These are phyloP conservation scores for Dexiosoma caninum DNA, from an alignment of 2,888 invertebrate genomes.

Conservation along the genomic window DNA sequence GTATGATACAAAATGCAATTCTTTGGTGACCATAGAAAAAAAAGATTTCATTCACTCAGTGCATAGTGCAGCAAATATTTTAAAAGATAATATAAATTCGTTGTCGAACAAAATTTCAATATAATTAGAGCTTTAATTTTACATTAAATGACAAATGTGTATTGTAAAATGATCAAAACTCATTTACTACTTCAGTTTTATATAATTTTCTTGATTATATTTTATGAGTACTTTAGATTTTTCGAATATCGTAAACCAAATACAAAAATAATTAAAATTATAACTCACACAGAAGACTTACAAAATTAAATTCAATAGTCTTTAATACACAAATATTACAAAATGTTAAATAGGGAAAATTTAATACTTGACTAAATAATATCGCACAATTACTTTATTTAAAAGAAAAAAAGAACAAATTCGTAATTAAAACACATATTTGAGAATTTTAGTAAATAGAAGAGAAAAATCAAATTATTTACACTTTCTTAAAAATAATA, in stretches of 20 bases:
- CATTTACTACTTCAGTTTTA: background rate
- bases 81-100: too few relatives aligned
- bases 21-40: too few relatives aligned
- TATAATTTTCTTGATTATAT: background rate
- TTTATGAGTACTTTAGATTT: background rate
- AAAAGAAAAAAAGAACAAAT: slow-evolving; percentile 28
- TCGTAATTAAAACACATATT: slow-evolving; percentile 12
- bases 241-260: background rate
- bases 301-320: slow-evolving; percentile 1
- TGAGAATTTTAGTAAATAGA: slow-evolving; percentile 43
- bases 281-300: slow-evolving; percentile 42
- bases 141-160: too few relatives aligned
- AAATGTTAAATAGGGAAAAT: slow-evolving; percentile 55
- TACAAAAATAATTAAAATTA: background rate
- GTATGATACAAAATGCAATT: too few relatives aligned
- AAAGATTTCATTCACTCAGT: too few relatives aligned
- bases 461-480: slow-evolving; percentile 40
- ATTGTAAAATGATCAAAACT: background rate
- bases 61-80: too few relatives aligned
- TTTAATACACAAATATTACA: background rate
- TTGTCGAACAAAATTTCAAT: too few relatives aligned
- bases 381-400: slow-evolving; percentile 64
- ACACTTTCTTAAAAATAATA: slow-evolving; percentile 14
- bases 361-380: slow-evolving; percentile 52
- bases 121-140: too few relatives aligned